These are phyloP conservation scores for Mimas tiliae DNA, from an alignment of 2,888 invertebrate genomes.

Conservation along the genomic window DNA sequence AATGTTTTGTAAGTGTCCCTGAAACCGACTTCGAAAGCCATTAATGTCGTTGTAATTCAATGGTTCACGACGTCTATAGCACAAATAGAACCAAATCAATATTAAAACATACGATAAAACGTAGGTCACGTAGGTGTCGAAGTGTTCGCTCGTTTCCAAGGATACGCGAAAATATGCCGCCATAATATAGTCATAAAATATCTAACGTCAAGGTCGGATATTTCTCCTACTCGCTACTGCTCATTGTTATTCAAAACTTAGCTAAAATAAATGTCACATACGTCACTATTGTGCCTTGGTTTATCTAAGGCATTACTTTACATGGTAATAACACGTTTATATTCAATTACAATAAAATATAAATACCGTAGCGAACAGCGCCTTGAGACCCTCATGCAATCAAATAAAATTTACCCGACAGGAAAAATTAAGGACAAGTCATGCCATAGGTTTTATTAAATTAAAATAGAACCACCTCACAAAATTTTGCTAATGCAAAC, in stretches of 20 bases:
- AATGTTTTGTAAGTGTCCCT: neutral
- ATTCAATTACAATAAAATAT: neutral
- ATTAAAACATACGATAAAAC: neutral
- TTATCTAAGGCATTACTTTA: neutral
- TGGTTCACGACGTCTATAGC: neutral
- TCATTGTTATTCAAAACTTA: conserved; percentile 14
- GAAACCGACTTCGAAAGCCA: neutral
- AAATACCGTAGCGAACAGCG: neutral
- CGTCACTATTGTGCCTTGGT: neutral
- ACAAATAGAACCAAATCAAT: neutral
- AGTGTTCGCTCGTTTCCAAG: neutral
- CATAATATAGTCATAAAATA: neutral
- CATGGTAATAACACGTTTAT: neutral
- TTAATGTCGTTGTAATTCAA: neutral
- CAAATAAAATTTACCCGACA: neutral
- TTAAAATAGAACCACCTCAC: neutral
- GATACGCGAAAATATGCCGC: conserved; percentile 7
- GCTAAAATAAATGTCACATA: conserved; percentile 5
- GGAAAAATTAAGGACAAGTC: too few species aligned
- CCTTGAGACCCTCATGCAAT: neutral
- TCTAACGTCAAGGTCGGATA: neutral
- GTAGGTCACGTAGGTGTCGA: neutral
- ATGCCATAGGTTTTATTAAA: too few species aligned
- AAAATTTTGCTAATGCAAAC: neutral
- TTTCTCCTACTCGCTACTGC: neutral